Evolutionary conservation across 2,113 vertebrate genomes (phyloP).

Genomic region (Recurvirostra avosetta): DNA sequence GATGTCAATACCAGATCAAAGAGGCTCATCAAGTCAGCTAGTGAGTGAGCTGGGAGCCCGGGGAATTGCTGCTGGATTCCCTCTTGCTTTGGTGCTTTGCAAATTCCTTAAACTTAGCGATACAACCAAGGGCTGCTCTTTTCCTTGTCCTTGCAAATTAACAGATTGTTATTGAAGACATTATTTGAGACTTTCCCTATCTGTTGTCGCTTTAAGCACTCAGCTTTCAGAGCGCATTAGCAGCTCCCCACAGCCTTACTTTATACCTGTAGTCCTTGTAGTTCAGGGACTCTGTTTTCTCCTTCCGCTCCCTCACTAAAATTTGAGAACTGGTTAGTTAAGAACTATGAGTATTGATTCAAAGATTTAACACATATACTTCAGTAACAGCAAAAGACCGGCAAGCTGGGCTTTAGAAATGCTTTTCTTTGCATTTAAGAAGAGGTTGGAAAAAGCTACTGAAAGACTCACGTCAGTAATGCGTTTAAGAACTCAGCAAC

Average conservation of each 20-base stretch:
- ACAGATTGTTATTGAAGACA: not conserved
- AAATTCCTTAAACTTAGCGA: conserved; percentile 3
- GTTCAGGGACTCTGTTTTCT: not conserved
- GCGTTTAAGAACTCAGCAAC: not conserved
- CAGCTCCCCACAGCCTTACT: not conserved
- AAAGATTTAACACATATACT: not conserved
- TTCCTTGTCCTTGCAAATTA: not conserved
- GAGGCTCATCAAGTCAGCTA: conserved; percentile 29
- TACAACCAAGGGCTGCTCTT: not conserved
- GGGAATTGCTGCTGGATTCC: conserved; percentile 66
- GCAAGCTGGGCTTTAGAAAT: conserved; percentile 19
- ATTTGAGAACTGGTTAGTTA: not conserved
- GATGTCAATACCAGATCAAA: conserved; percentile 65
- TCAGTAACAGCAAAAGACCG: not conserved
- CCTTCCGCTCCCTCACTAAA: not conserved
- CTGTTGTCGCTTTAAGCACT: not conserved
- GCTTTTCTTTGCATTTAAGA: not conserved
- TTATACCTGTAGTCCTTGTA: not conserved
- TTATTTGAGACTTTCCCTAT: not conserved
- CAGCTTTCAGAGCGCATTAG: not conserved
- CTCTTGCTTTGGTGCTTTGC: not conserved
- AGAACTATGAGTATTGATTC: not conserved
- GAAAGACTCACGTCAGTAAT: not conserved
- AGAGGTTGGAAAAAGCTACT: not conserved
- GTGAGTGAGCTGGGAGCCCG: not conserved